phyloP scores from a whole-genome alignment of 2,888 invertebrate species.

The Thera obeliscata region DNA sequence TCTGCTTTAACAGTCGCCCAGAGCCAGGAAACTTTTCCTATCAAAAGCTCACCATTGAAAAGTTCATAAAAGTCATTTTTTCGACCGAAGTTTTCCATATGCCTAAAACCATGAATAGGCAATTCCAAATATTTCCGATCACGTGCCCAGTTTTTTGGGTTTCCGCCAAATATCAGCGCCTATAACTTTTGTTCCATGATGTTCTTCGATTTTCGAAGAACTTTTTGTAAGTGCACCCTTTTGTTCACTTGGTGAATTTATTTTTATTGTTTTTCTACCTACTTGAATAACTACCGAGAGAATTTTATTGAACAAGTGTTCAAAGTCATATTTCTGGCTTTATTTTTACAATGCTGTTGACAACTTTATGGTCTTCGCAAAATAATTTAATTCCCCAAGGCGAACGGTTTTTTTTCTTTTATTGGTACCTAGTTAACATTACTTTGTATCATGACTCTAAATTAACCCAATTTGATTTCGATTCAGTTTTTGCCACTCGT shows the following conservation, averaged over 20 bases:
- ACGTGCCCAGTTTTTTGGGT: conserved; percentile 67
- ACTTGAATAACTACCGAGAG: conserved; percentile 16
- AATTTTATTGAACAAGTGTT: conserved; percentile 17
- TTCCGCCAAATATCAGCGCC: conserved; percentile 59
- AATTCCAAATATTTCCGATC: conserved; percentile 72
- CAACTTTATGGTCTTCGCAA: conserved; percentile 13
- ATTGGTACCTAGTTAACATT: not conserved
- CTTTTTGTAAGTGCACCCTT: conserved; percentile 12
- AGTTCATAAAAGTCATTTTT: conserved; percentile 46
- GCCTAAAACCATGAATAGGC: conserved; percentile 71
- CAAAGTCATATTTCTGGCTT: conserved; percentile 17
- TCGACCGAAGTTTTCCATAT: conserved; percentile 58
- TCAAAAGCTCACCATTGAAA: conserved; percentile 42
- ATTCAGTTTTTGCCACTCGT: conserved; percentile 16
- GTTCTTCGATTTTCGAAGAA: conserved; percentile 20
- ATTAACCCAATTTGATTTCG: conserved; percentile 24
- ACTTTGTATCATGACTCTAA: conserved; percentile 7
- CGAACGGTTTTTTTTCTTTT: too few relatives aligned
- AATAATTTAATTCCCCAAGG: not conserved
- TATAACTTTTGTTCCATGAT: conserved; percentile 52
- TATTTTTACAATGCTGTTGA: conserved; percentile 22
- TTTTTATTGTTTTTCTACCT: conserved; percentile 9
- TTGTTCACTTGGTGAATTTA: conserved; percentile 9
- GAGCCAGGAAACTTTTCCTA: conserved; percentile 29
- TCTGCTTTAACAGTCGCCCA: conserved; percentile 9